Base-by-base conservation (phyloP, 2,113 vertebrate species). In the Crotalus horridus region DNA sequence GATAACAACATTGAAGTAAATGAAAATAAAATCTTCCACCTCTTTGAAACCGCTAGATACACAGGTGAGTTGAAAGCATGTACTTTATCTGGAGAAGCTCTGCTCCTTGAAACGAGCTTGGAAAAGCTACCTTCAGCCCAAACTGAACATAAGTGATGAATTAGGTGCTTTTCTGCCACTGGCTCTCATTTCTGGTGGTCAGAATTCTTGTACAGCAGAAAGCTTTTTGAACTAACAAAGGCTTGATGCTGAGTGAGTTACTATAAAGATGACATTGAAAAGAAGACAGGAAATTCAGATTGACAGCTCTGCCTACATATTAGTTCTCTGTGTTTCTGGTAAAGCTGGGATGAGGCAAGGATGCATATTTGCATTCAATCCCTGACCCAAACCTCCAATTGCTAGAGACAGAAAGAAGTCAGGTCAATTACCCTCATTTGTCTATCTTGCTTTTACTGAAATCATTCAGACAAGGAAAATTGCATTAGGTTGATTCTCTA, bases 401-500 rank as follows among this genome's bases (percentile, higher is more conserved):
- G 87, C 93, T 81, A 91, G 46, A 0, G 0, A 90, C 55, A 89
- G 88, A 89, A 89, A 94, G 86, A 58, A 91, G 64, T 61, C 92
- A 92, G 94, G 91, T 93, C 95, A 92, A 93, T 94, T 94, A 74
- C 81, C 29, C 85, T 94, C 81, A 85, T 96, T 95, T 93, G 55
- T 95, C 92, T 95, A 92, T 88, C 92, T 94, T 94, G 94, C 95
- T 95, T 91, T 24, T 91, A 95, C 0, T 85, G 95, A 94, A 96
- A 90, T 95, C 92, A 94, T 94, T 96, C 92, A 96, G 93, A 85
- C 92, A 93, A 94, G 93, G 92, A 96, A 94, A 95, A 95, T 90
- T 94, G 94, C 92, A 92, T 95, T 95, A 94, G 93, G 94, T 94
- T 92, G 94, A 93, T 95, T 95, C 96, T 96, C 96, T 92, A 93